A percentile compares a stretch with the other conserved stretches of the same genome.
These are phyloP conservation scores for Amniataba percoides DNA, from an alignment of 2,797 vertebrate genomes.

Conservation along the genomic window DNA sequence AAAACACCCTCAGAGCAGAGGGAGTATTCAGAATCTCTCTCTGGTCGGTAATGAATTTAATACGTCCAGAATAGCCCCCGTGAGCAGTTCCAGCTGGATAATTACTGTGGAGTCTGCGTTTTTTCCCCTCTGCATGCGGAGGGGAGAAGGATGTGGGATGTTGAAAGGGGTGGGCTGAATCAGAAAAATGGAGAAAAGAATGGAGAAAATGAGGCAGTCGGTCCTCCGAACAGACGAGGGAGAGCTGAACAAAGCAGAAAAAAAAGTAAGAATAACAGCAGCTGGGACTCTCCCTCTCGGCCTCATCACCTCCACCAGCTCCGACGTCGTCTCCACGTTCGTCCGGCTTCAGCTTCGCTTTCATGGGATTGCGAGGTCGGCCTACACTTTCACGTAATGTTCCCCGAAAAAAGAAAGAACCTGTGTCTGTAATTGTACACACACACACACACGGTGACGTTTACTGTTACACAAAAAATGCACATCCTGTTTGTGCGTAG, in stretches of 20 bases:
- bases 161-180: slow-evolving; percentile 60
- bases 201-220: slow-evolving; percentile 65
- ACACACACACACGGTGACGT: neutral
- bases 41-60: slow-evolving; percentile 63
- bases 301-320: neutral
- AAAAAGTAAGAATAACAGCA: slow-evolving; percentile 51
- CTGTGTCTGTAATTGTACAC: neutral
- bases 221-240: slow-evolving; percentile 37
- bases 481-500: slow-evolving; percentile 6
- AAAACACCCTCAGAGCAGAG: slow-evolving; percentile 12
- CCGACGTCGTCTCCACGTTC: neutral
- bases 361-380: neutral
- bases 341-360: neutral
- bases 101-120: slow-evolving; percentile 69
- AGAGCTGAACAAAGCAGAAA: slow-evolving; percentile 32
- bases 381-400: neutral
- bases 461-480: neutral
- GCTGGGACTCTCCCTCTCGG: slow-evolving; percentile 29
- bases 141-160: slow-evolving; percentile 74
- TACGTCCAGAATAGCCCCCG: slow-evolving; percentile 53
- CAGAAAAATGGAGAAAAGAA: slow-evolving; percentile 65
- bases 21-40: slow-evolving; percentile 32
- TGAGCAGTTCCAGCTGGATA: slow-evolving; percentile 74
- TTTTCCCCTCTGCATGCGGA: slow-evolving; percentile 66
- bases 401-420: neutral